phyloP scores from a whole-genome alignment of 1,140 invertebrate species.

The Aphis craccivora region DNA sequence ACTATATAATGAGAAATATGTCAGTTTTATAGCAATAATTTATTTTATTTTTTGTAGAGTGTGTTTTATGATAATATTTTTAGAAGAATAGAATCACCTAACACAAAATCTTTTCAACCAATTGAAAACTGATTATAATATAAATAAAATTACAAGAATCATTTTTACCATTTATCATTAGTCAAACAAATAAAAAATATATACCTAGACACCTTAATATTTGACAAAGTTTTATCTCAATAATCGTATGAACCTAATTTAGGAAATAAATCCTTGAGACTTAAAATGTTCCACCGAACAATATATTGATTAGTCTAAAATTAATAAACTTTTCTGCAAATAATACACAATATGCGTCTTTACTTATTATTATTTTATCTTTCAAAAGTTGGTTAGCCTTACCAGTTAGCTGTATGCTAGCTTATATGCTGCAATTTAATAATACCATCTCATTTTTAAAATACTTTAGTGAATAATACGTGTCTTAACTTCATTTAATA shows the following conservation, averaged over 20 bases:
- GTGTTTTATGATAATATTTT: not conserved
- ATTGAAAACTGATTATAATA: not conserved
- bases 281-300: not conserved
- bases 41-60: not conserved
- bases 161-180: too few relatives aligned
- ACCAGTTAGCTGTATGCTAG: too few relatives aligned
- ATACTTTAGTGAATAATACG: too few relatives aligned
- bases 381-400: not conserved
- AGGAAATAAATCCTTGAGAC: not conserved
- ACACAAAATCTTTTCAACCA: too few relatives aligned
- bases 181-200: too few relatives aligned
- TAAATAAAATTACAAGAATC: not conserved
- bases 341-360: not conserved
- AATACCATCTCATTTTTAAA: too few relatives aligned
- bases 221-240: not conserved
- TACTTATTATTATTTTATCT: not conserved
- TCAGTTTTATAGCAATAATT: not conserved
- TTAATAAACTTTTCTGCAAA: not conserved
- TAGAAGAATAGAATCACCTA: not conserved
- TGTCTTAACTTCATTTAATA: too few relatives aligned
- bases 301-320: not conserved
- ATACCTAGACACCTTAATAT: not conserved
- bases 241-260: not conserved
- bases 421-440: too few relatives aligned
- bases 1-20: too few relatives aligned